These are phyloP conservation scores for Eurystomus gularis DNA, from an alignment of 2,113 vertebrate genomes.

Conservation along the genomic window DNA sequence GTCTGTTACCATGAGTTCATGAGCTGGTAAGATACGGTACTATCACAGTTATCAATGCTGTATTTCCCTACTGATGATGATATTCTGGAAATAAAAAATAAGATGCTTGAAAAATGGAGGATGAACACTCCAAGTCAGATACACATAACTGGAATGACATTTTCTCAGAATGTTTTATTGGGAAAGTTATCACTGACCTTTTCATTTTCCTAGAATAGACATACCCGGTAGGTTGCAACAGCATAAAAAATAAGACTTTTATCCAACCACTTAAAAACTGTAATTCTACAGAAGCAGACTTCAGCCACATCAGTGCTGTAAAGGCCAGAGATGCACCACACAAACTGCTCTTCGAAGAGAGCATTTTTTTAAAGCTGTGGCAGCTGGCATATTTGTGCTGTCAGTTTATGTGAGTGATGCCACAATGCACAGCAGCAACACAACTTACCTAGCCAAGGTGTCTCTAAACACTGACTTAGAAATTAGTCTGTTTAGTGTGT, in stretches of 20 bases:
- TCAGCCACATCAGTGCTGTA: background rate
- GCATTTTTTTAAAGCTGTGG: background rate
- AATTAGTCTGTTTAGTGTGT: background rate
- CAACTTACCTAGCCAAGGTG: background rate
- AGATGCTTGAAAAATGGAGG: background rate
- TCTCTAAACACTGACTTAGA: background rate
- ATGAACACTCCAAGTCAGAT: background rate
- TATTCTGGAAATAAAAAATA: slow-evolving; percentile 22
- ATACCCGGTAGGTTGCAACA: slow-evolving; percentile 31
- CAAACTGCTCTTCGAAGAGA: background rate
- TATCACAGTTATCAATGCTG: background rate
- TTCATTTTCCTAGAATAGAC: slow-evolving; percentile 56
- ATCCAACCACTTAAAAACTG: background rate
- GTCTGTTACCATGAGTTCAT: background rate
- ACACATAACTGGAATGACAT: slow-evolving; percentile 26
- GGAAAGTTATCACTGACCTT: slow-evolving; percentile 55
- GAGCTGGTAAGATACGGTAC: background rate
- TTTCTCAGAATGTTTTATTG: slow-evolving; percentile 44
- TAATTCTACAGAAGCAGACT: slow-evolving; percentile 5
- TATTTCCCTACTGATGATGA: slow-evolving; percentile 12
- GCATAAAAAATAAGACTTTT: slow-evolving; percentile 55
- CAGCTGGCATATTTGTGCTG: background rate
- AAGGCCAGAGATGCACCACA: background rate
- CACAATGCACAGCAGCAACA: background rate
- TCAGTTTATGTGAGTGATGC: background rate